phyloP scores from a whole-genome alignment of 2,888 invertebrate genomes.

The Ptycholaimellus sp. region DNA sequence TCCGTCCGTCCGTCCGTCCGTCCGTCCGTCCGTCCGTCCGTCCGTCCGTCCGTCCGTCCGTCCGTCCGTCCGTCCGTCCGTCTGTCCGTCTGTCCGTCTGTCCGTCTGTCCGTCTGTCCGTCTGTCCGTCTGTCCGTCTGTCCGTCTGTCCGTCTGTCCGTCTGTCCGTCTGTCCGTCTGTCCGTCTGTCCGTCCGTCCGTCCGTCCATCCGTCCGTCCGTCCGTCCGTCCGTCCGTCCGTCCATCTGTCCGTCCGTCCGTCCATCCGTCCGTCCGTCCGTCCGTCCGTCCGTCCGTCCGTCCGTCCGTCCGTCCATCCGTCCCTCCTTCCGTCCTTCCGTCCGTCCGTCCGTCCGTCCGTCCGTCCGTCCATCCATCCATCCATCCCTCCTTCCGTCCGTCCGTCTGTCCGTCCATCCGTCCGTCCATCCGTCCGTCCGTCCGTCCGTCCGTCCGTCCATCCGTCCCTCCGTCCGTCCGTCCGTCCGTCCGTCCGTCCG shows the following conservation, averaged over 20 bases:
- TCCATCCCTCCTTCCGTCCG: not conserved
- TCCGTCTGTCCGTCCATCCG: too few species aligned
- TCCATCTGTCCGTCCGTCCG: too few species aligned
- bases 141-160: not conserved
- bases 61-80: too few species aligned
- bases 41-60: constrained; percentile 1
- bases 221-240: constrained; percentile 1
- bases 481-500: constrained; percentile 2
- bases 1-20: constrained; percentile 1
- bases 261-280: too few species aligned
- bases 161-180: constrained; percentile 1
- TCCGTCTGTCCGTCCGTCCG: too few species aligned
- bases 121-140: not conserved
- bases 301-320: too few species aligned
- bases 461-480: constrained; percentile 1
- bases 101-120: too few species aligned
- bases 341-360: constrained; percentile 1
- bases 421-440: too few species aligned
- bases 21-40: constrained; percentile 2
- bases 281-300: constrained; percentile 1
- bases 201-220: constrained; percentile 2
- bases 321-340: not conserved
- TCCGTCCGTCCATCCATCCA: too few species aligned
- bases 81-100: too few species aligned
- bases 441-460: too few species aligned